phyloP scores from a whole-genome alignment of 1,140 invertebrate genomes.

The Chionoecetes opilio region DNA sequence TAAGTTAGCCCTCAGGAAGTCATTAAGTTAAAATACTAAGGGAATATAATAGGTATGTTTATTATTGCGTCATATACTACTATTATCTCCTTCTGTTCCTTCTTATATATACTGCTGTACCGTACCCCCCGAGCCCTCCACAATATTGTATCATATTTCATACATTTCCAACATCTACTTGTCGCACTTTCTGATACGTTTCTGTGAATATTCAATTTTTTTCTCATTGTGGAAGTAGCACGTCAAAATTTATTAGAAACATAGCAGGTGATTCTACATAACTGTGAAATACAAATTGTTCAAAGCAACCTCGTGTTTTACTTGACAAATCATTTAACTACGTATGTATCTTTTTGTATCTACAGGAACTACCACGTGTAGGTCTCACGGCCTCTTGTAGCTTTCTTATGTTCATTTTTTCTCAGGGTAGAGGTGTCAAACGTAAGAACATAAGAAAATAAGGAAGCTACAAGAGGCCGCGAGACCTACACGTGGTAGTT shows the following conservation, averaged over 20 bases:
- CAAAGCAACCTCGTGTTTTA: not conserved
- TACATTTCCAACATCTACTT: conserved; percentile 17
- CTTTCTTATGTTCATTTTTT: no score
- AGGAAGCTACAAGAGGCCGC: no score
- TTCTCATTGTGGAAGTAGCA: not conserved
- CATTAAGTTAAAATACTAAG: not conserved
- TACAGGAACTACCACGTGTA: no score
- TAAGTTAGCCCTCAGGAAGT: conserved; percentile 28
- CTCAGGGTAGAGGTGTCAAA: no score
- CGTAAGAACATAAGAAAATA: no score
- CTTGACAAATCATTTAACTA: not conserved
- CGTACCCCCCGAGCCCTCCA: not conserved
- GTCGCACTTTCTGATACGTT: not conserved
- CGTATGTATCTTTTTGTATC: no score
- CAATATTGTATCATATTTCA: conserved; percentile 14
- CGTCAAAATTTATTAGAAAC: not conserved
- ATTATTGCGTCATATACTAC: not conserved
- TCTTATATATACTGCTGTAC: not conserved
- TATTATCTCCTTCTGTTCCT: not conserved
- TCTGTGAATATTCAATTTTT: conserved; percentile 7
- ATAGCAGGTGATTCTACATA: conserved; percentile 20
- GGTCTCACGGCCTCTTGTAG: no score
- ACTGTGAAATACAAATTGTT: conserved; percentile 22
- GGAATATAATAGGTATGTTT: not conserved
- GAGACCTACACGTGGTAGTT: no score